These are phyloP conservation scores for Denticeps clupeoides DNA, from an alignment of 2,797 vertebrate species.

Conservation along the genomic window DNA sequence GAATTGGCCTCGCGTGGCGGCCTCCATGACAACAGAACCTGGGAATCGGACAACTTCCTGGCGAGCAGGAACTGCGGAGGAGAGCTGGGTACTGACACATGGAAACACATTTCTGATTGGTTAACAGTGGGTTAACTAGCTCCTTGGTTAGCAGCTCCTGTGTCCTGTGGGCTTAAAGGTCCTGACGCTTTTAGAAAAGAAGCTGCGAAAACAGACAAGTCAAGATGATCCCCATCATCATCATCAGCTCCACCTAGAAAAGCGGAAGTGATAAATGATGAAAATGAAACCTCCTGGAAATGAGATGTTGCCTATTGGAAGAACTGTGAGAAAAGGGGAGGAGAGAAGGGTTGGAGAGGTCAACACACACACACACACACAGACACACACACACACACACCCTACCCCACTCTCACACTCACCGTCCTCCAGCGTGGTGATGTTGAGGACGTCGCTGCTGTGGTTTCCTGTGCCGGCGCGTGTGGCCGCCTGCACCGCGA, in stretches of 20 bases:
- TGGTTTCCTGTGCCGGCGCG: conserved; percentile 57
- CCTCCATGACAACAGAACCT: conserved; percentile 84
- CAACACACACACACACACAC: conserved; percentile 8
- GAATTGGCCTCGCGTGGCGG: conserved; percentile 80
- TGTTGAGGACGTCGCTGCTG: conserved; percentile 62
- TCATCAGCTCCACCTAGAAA: no score
- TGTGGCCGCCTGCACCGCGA: conserved; percentile 57
- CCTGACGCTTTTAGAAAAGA: no score
- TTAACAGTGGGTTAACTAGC: no score
- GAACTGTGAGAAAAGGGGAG: no score
- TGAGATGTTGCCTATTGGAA: no score
- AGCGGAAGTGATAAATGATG: no score
- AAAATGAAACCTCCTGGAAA: no score
- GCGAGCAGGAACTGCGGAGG: conserved; percentile 73
- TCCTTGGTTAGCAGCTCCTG: no score
- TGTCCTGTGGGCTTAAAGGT: no score
- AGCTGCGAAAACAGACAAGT: no score
- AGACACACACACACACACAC: conserved; percentile 2
- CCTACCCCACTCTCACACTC: conserved; percentile 26
- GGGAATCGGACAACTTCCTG: conserved; percentile 81
- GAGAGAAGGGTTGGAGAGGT: background rate
- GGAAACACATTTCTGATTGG: conserved; percentile 46
- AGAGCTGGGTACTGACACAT: conserved; percentile 78
- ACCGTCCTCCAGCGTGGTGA: conserved; percentile 72
- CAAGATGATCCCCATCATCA: no score